A percentile compares a stretch with the other conserved stretches of the same genome.
Conservation (phyloP, 2,888 invertebrate species). For the Hirtodrosophila confusa region DNA sequence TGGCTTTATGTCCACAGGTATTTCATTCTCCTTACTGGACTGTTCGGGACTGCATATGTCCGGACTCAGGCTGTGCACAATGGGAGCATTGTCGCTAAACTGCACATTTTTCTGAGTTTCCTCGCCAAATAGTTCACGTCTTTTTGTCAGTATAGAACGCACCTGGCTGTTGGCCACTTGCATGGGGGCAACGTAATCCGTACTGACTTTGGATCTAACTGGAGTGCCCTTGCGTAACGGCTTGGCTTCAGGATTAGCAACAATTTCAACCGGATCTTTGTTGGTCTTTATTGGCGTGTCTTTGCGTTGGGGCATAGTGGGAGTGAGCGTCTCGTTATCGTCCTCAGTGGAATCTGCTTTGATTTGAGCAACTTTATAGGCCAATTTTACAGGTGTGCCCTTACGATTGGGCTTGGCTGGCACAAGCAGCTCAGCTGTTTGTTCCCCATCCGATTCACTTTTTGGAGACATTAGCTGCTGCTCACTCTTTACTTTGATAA, state of each 20-base stretch:
- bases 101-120: slow-evolving; percentile 73
- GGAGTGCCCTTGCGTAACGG: slow-evolving; percentile 48
- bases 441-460: not conserved
- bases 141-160: slow-evolving; percentile 60
- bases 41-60: slow-evolving; percentile 2
- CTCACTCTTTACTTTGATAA: slow-evolving; percentile 29
- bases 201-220: slow-evolving; percentile 7
- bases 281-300: slow-evolving; percentile 42
- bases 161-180: slow-evolving; percentile 7
- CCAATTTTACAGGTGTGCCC: slow-evolving; percentile 42
- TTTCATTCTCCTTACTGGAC: slow-evolving; percentile 48
- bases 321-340: not conserved
- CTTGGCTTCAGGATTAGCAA: slow-evolving; percentile 11
- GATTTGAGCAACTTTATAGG: slow-evolving; percentile 31
- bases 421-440: not conserved
- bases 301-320: slow-evolving; percentile 30
- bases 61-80: slow-evolving; percentile 63
- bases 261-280: not conserved
- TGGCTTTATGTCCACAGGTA: slow-evolving; percentile 61
- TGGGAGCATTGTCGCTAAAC: slow-evolving; percentile 64
- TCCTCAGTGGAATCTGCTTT: slow-evolving; percentile 15
- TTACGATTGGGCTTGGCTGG: slow-evolving; percentile 30
- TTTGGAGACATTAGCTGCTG: slow-evolving; percentile 22
- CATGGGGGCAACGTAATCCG: not conserved
- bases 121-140: slow-evolving; percentile 65